Percentiles rank a stretch among this genome's conserved stretches.
Evolutionary conservation across 1,140 invertebrate genomes (phyloP).

Genomic region (Camponotus pennsylvanicus): DNA sequence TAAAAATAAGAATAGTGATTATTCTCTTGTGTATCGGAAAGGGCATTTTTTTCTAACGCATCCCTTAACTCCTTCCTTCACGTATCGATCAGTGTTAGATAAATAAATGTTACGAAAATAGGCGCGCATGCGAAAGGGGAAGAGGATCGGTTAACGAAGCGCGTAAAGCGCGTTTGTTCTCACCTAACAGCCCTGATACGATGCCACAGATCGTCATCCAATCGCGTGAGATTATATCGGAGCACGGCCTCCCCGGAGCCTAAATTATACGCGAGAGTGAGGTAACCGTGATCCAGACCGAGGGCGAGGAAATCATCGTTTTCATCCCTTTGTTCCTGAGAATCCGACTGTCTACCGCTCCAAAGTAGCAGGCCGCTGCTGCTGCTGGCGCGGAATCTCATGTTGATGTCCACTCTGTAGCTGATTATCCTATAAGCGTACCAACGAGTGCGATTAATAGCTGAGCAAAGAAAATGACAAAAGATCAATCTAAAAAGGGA

Average conservation of each 20-base stretch:
- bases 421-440: constrained; percentile 89
- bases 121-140: constrained; percentile 4
- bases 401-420: constrained; percentile 93
- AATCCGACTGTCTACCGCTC: constrained; percentile 91
- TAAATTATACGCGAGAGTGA: constrained; percentile 91
- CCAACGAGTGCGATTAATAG: neutral
- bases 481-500: neutral
- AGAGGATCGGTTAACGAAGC: constrained; percentile 13
- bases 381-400: constrained; percentile 90
- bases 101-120: constrained; percentile 44
- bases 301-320: constrained; percentile 94
- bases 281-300: constrained; percentile 92
- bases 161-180: constrained; percentile 50
- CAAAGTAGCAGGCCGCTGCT: constrained; percentile 95
- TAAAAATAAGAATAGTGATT: neutral
- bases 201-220: constrained; percentile 98
- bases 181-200: constrained; percentile 95
- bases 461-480: neutral
- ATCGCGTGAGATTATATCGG: constrained; percentile 93
- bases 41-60: too few relatives aligned
- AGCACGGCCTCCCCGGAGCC: constrained; percentile 93
- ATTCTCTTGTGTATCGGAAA: neutral
- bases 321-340: constrained; percentile 85
- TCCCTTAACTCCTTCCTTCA: neutral
- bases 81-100: constrained; percentile 26